Evolutionary conservation across 1,140 invertebrate genomes (phyloP), one percentile per base, ranked within the genome.

Genomic region (Caerostris extrusa): DNA sequence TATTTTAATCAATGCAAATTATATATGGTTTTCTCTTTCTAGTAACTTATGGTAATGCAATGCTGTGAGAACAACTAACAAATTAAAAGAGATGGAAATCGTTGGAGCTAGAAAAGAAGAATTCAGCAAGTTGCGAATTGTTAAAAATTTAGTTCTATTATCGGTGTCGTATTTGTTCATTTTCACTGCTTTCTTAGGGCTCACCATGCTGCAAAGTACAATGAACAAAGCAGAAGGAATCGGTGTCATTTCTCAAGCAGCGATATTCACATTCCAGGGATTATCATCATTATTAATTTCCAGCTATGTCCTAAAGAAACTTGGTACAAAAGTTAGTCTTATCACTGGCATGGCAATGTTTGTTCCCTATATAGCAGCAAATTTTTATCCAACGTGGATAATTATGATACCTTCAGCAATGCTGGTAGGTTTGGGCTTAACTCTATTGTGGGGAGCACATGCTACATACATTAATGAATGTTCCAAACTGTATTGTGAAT

Each of bases 371-470:
- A 96, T 96, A 95, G 95, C 95, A 2, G 96, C 96, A 12, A 96
- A 96, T 94, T 95, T 96, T 82, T 96, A 96, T 94, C 93, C 95
- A 12, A 82, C 60, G 57, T 95, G 91, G 82, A 19, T 7, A 19
- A 61, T 95, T 5, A 95, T 97, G 90, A 95, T 96, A 12, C 96
- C 96, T 14, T 95, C 96, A 12, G 96, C 96, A 0, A 95, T 96
- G 95, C 95, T 60, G 0, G 7, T 91, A 58, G 97, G 97, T 3
- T 67, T 96, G 4, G 96, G 96, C 2, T 96, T 96, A 5, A 96
- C 96, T 3, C 96, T 96, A 7, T 93, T 97, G 34, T 97, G 96
- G 97, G 95, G 96, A 5, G 96, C 97, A 4, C 96, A 97, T 94
- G 96, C 96, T 91, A 96, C 95, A 0, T 97, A 97, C 94, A 95